Evolutionary conservation across 2,888 invertebrate genomes (phyloP).

Genomic region (Caenorhabditis sp.): DNA sequence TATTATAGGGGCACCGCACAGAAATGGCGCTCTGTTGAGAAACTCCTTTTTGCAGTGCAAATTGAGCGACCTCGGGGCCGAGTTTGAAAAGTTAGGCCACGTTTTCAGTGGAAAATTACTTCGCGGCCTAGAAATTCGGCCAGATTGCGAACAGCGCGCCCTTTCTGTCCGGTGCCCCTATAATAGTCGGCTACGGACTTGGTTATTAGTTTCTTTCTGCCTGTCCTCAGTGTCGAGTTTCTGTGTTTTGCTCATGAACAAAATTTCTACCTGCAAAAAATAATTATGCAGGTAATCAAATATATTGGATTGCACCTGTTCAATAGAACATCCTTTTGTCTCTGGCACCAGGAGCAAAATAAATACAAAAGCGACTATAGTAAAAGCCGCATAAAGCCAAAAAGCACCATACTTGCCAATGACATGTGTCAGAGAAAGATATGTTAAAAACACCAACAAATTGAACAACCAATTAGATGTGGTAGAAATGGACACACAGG

Average conservation of each 20-base stretch:
- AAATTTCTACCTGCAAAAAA: conserved; percentile 45
- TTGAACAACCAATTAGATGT: conserved; percentile 82
- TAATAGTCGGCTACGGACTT: conserved; percentile 51
- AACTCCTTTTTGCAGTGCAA: no score
- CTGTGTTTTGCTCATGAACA: conserved; percentile 53
- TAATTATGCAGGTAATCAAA: background rate
- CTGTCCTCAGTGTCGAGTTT: conserved; percentile 2
- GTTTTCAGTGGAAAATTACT: no score
- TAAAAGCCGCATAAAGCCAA: conserved; percentile 81
- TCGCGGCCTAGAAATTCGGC: no score
- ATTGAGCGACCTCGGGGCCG: no score
- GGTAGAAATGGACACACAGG: conserved; percentile 79
- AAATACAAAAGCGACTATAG: conserved; percentile 80
- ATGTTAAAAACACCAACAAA: conserved; percentile 82
- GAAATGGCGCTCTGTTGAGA: no score
- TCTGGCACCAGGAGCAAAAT: conserved; percentile 81
- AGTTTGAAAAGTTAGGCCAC: no score
- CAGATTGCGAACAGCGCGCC: no score
- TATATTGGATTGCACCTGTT: no score
- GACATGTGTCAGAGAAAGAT: conserved; percentile 79
- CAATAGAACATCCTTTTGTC: conserved; percentile 81
- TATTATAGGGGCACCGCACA: no score
- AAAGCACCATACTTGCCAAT: conserved; percentile 79
- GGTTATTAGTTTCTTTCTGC: conserved; percentile 26
- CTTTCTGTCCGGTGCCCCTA: no score